A percentile compares a stretch with the other conserved stretches of the same genome.
Conservation (phyloP, 2,113 vertebrate species). For the Apeltes quadracus region DNA sequence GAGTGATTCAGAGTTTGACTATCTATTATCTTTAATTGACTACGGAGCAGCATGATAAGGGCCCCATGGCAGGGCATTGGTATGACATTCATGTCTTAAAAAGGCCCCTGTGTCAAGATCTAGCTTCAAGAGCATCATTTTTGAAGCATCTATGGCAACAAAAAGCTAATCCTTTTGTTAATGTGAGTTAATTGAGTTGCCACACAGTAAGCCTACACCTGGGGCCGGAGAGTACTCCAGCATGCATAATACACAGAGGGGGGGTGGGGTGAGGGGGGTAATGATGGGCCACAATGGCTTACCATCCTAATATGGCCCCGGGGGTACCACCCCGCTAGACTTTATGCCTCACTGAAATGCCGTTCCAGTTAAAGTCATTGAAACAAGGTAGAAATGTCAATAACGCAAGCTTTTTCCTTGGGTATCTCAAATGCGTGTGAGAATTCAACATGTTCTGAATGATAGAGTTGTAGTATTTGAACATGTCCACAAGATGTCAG, state of each 20-base stretch:
- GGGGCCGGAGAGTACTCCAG: neutral
- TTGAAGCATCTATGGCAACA: neutral
- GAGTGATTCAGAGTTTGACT: neutral
- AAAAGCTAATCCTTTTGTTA: too few species aligned
- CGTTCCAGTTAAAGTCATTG: neutral
- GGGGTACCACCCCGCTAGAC: neutral
- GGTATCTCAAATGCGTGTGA: too few species aligned
- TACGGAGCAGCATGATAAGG: neutral
- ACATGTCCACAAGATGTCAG: conserved; percentile 64
- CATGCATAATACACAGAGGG: neutral
- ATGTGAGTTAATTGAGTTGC: neutral
- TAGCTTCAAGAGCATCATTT: neutral
- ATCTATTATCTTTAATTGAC: neutral
- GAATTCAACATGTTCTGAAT: neutral
- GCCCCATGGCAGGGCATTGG: neutral
- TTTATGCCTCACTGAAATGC: neutral
- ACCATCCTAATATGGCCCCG: neutral
- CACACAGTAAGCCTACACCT: neutral
- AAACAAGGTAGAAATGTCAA: neutral
- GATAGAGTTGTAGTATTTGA: conserved; percentile 19
- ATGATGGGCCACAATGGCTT: neutral
- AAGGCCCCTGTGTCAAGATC: neutral
- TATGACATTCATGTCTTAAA: neutral
- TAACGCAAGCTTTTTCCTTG: neutral
- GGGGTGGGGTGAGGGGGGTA: too few species aligned